These are phyloP conservation scores for Aproaerema taeniolella DNA, from an alignment of 2,888 invertebrate species.

Conservation along the genomic window DNA sequence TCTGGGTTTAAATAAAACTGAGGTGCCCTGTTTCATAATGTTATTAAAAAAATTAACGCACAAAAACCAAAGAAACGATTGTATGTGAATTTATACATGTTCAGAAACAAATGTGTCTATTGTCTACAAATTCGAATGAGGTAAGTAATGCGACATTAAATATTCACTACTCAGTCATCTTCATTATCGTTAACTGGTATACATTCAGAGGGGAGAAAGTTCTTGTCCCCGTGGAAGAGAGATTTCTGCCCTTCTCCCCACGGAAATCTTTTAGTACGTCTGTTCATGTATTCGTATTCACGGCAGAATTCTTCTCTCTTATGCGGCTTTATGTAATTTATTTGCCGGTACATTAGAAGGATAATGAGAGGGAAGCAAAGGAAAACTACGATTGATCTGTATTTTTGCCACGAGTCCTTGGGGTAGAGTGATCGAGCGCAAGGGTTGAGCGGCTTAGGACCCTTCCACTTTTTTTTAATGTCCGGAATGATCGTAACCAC, in stretches of 20 bases:
- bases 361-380: slow-evolving; percentile 49
- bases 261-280: slow-evolving; percentile 90
- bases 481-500: too few relatives aligned
- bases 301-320: slow-evolving; percentile 45
- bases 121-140: too few relatives aligned
- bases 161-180: too few relatives aligned
- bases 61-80: too few relatives aligned
- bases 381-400: slow-evolving; percentile 42
- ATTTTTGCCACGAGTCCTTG: slow-evolving; percentile 48
- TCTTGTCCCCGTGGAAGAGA: slow-evolving; percentile 90
- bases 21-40: too few relatives aligned
- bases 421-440: slow-evolving; percentile 40
- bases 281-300: slow-evolving; percentile 85
- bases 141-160: too few relatives aligned
- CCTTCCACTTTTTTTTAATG: too few relatives aligned
- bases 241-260: slow-evolving; percentile 91
- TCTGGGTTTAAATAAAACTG: too few relatives aligned
- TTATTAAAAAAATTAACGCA: too few relatives aligned
- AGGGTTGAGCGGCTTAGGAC: slow-evolving; percentile 39
- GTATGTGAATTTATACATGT: too few relatives aligned
- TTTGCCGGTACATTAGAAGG: slow-evolving; percentile 34
- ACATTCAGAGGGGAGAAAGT: slow-evolving; percentile 69
- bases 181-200: slow-evolving; percentile 24
- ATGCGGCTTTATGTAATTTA: too few relatives aligned
- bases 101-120: too few relatives aligned